Evolutionary conservation across 2,797 vertebrate genomes (phyloP).

Genomic region (Atherinosoma microstoma): DNA sequence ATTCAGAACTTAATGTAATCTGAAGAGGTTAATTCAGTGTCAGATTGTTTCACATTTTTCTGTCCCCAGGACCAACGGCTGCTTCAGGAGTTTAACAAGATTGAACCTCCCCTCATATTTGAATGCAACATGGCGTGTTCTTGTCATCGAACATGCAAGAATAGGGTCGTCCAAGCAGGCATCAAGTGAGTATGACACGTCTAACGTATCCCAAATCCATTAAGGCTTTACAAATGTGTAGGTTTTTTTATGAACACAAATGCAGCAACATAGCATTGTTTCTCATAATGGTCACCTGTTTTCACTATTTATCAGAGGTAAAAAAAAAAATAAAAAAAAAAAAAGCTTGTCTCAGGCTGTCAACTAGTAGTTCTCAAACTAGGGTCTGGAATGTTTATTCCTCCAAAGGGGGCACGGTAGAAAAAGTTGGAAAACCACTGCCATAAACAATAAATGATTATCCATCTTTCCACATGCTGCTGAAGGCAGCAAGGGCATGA

Average conservation of each 20-base stretch:
- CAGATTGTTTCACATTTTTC: background rate
- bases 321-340: too few relatives aligned
- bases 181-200: slow-evolving; percentile 84
- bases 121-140: slow-evolving; percentile 95
- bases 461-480: background rate
- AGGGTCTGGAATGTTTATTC: too few relatives aligned
- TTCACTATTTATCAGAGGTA: fast-evolving
- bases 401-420: too few relatives aligned
- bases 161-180: slow-evolving; percentile 92
- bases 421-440: too few relatives aligned
- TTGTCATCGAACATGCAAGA: slow-evolving; percentile 92
- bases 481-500: slow-evolving; percentile 2
- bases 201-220: background rate
- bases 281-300: background rate
- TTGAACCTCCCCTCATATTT: slow-evolving; percentile 94
- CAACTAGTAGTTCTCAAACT: too few relatives aligned
- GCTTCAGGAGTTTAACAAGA: slow-evolving; percentile 95
- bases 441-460: too few relatives aligned
- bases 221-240: background rate
- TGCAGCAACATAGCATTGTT: fast-evolving
- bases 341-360: too few relatives aligned
- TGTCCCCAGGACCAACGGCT: slow-evolving; percentile 88
- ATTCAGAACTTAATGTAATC: background rate
- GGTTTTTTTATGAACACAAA: background rate
- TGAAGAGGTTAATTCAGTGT: background rate